Conservation (phyloP, 2,113 vertebrate species). For the Dicaeum eximium region DNA sequence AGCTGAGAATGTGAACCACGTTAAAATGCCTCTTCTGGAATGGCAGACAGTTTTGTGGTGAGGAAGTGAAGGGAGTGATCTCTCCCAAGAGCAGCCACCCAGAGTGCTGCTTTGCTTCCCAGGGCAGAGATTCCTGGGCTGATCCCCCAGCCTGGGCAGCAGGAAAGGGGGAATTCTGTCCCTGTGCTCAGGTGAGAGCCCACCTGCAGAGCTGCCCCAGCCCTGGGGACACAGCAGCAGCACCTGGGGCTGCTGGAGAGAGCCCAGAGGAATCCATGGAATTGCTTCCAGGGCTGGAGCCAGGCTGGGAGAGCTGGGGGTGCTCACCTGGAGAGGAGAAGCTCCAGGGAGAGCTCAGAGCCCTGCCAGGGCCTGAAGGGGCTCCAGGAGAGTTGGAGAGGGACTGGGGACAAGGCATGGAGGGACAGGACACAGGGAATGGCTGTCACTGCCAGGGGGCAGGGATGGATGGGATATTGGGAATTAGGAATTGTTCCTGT, state of each 20-base stretch:
- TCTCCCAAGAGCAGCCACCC: neutral
- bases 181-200: neutral
- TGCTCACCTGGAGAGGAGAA: neutral
- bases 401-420: neutral
- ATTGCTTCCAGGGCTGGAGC: neutral
- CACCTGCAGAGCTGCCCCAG: neutral
- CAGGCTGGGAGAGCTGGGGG: neutral
- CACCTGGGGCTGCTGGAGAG: neutral
- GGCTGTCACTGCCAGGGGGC: neutral
- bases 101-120: neutral
- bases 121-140: neutral
- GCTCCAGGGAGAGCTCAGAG: neutral
- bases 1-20: neutral
- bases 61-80: neutral
- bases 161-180: fast-evolving
- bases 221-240: neutral
- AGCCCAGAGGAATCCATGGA: fast-evolving
- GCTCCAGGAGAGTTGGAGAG: neutral
- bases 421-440: neutral
- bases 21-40: neutral
- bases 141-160: fast-evolving
- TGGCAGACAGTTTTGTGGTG: fast-evolving
- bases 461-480: neutral
- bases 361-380: neutral
- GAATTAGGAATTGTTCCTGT: fast-evolving